Percentiles rank a stretch among this genome's conserved stretches.
Conservation (phyloP, 2,888 invertebrate species). For the Nipponacmea schrenckii region DNA sequence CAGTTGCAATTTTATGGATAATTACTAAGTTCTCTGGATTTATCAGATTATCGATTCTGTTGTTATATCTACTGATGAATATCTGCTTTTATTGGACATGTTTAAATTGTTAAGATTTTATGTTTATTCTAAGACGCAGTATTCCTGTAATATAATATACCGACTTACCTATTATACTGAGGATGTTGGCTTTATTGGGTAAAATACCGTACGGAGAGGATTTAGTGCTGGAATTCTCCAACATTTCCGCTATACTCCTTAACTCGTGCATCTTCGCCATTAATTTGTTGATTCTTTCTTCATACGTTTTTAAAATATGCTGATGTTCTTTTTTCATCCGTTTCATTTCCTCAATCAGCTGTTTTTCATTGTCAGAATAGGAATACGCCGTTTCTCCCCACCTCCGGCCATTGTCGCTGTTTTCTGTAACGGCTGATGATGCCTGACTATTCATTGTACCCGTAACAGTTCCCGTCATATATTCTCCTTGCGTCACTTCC, state of each 20-base stretch:
- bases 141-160: too few relatives aligned
- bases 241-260: slow-evolving; percentile 59
- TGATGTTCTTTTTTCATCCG: slow-evolving; percentile 62
- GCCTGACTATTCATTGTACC: slow-evolving; percentile 25
- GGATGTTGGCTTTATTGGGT: slow-evolving; percentile 43
- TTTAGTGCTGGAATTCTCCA: slow-evolving; percentile 61
- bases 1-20: too few relatives aligned
- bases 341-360: slow-evolving; percentile 62
- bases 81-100: too few relatives aligned
- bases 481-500: slow-evolving; percentile 17
- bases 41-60: too few relatives aligned
- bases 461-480: slow-evolving; percentile 15
- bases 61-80: too few relatives aligned
- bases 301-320: slow-evolving; percentile 56
- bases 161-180: slow-evolving; percentile 48
- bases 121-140: too few relatives aligned
- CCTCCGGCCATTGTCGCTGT: slow-evolving; percentile 27
- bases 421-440: slow-evolving; percentile 19
- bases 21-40: too few relatives aligned
- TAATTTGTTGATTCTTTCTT: slow-evolving; percentile 60
- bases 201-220: slow-evolving; percentile 55
- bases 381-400: slow-evolving; percentile 46
- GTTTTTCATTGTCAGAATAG: slow-evolving; percentile 65
- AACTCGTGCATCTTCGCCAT: slow-evolving; percentile 63
- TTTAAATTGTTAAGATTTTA: too few relatives aligned